Evolutionary conservation across 64 coral and sea anemone species (phyloP).

Genomic region (Montipora capricornis): DNA sequence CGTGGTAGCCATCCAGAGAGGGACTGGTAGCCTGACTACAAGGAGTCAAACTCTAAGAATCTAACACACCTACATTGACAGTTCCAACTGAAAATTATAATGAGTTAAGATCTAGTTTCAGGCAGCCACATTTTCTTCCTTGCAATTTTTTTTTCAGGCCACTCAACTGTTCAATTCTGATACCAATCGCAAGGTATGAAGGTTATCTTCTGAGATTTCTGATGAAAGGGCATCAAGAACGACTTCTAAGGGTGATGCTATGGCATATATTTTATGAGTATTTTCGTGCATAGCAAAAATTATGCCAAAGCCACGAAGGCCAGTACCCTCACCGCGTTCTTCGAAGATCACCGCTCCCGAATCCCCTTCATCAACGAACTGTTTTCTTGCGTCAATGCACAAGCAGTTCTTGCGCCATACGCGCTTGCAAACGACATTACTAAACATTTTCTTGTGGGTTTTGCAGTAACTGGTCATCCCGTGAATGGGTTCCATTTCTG

Average conservation of each 20-base stretch:
- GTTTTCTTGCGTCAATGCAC: neutral
- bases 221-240: neutral
- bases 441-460: neutral
- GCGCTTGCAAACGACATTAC: neutral
- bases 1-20: too few species aligned
- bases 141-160: too few species aligned
- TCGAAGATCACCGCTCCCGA: conserved; percentile 16
- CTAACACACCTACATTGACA: too few species aligned
- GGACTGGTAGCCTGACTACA: too few species aligned
- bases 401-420: neutral
- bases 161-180: neutral
- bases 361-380: neutral
- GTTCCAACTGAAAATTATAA: too few species aligned
- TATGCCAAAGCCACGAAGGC: neutral
- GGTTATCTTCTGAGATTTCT: neutral
- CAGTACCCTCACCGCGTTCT: too few species aligned
- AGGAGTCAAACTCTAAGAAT: too few species aligned
- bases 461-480: neutral
- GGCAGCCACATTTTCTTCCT: too few species aligned
- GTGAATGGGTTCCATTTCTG: neutral
- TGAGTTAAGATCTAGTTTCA: too few species aligned
- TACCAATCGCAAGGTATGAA: neutral
- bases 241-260: neutral
- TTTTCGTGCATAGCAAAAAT: neutral
- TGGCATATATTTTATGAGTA: neutral